Conservation (phyloP, 2,797 vertebrate species). For the Notoglanidium macrostoma region DNA sequence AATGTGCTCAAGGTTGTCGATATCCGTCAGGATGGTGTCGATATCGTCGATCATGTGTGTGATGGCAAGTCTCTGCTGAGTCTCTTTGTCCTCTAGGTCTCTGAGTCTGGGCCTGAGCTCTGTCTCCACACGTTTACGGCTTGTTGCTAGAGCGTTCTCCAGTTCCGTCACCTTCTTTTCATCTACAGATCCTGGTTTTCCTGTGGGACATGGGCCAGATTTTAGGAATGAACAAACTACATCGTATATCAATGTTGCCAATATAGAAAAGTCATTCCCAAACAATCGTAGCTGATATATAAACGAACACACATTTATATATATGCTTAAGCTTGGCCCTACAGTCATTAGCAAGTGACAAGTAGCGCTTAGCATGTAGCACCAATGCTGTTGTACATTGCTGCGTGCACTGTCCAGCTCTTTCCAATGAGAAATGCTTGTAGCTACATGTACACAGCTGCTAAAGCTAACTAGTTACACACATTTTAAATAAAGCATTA, state of each 20-base stretch:
- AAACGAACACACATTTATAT: background rate
- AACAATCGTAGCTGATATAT: background rate
- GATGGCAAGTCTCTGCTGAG: constrained; percentile 68
- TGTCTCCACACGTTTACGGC: constrained; percentile 68
- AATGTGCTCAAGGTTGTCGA: constrained; percentile 87
- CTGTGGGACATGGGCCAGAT: constrained; percentile 64
- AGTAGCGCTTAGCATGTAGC: too few relatives aligned
- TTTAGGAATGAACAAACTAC: background rate
- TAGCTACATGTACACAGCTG: too few relatives aligned
- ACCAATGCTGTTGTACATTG: too few relatives aligned
- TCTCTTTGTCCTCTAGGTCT: constrained; percentile 74
- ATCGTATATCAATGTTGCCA: too few relatives aligned
- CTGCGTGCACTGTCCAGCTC: too few relatives aligned
- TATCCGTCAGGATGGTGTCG: constrained; percentile 77
- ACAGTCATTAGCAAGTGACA: too few relatives aligned
- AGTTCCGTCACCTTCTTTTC: constrained; percentile 72
- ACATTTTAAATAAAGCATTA: too few relatives aligned
- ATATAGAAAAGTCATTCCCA: background rate
- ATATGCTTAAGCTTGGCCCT: background rate
- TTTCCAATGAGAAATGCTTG: too few relatives aligned
- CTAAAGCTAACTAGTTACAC: too few relatives aligned
- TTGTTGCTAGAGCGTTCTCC: constrained; percentile 73
- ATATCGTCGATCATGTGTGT: constrained; percentile 75
- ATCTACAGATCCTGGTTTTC: constrained; percentile 70
- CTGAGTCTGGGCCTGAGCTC: constrained; percentile 74